These are phyloP conservation scores for Brachionus koreanus DNA, from an alignment of 1,140 invertebrate genomes.

Conservation along the genomic window DNA sequence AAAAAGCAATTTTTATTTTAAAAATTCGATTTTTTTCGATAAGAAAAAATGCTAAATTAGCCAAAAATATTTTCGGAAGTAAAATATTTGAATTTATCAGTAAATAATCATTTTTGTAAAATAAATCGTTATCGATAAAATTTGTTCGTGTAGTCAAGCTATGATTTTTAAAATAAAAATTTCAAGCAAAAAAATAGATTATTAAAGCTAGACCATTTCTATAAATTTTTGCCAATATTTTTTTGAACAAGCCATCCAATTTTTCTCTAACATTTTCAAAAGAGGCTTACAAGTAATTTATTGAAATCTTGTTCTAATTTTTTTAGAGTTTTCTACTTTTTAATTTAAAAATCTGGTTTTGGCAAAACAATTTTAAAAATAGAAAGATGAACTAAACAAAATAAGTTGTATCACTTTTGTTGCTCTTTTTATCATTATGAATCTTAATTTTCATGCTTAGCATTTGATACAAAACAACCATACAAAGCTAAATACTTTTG, in stretches of 20 bases:
- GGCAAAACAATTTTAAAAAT: conserved; percentile 10
- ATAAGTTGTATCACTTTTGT: not conserved
- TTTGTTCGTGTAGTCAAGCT: not conserved
- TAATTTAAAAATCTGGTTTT: conserved; percentile 30
- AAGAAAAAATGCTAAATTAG: not conserved
- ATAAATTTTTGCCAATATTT: not conserved
- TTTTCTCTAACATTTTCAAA: not conserved
- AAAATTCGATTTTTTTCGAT: not conserved
- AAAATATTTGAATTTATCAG: not conserved
- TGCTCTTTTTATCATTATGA: not conserved
- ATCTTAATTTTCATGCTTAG: not conserved
- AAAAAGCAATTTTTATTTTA: not conserved
- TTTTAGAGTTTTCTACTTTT: not conserved
- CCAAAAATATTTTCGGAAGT: not conserved
- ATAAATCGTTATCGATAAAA: not conserved
- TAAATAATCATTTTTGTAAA: not conserved
- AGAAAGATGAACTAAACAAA: not conserved
- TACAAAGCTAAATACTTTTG: not conserved
- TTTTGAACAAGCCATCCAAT: not conserved
- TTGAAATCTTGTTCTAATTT: conserved; percentile 3
- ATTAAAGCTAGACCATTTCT: not conserved
- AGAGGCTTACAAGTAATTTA: not conserved
- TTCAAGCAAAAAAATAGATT: not conserved
- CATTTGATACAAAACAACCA: not conserved
- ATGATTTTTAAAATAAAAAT: not conserved